Evolutionary conservation across 2,888 invertebrate genomes (phyloP).

Genomic region (Lycocerus yunnanus): DNA sequence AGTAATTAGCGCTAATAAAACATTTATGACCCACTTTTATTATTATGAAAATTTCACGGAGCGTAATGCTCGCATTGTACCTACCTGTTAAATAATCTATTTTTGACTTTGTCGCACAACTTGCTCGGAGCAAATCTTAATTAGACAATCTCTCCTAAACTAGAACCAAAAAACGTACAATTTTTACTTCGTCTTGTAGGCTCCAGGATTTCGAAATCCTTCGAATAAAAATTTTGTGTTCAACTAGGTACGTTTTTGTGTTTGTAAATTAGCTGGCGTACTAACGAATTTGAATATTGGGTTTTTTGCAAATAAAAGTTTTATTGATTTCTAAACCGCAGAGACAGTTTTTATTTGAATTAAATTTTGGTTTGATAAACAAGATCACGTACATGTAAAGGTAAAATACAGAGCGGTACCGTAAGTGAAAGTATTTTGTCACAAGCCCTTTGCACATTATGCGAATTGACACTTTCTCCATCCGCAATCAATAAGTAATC

Average conservation of each 20-base stretch:
- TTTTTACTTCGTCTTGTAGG: too few relatives aligned
- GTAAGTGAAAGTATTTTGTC: constrained; percentile 12
- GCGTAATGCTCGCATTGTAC: background rate
- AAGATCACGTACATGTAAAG: constrained; percentile 10
- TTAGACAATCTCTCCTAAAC: too few relatives aligned
- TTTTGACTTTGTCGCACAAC: background rate
- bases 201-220: too few relatives aligned
- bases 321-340: constrained; percentile 11
- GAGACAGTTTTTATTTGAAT: background rate
- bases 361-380: constrained; percentile 7
- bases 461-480: constrained; percentile 22
- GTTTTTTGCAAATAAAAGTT: background rate
- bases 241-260: background rate
- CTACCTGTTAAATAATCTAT: background rate
- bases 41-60: background rate
- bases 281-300: background rate
- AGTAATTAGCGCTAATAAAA: background rate
- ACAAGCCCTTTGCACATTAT: constrained; percentile 17
- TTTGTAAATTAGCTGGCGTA: background rate
- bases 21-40: background rate
- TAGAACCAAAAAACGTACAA: too few relatives aligned
- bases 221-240: background rate
- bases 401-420: constrained; percentile 10
- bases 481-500: background rate
- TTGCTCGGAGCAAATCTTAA: background rate